Percentiles rank a stretch among this genome's conserved stretches.
Evolutionary conservation across 2,113 vertebrate species (phyloP).

Genomic region (Maccullochella peelii): DNA sequence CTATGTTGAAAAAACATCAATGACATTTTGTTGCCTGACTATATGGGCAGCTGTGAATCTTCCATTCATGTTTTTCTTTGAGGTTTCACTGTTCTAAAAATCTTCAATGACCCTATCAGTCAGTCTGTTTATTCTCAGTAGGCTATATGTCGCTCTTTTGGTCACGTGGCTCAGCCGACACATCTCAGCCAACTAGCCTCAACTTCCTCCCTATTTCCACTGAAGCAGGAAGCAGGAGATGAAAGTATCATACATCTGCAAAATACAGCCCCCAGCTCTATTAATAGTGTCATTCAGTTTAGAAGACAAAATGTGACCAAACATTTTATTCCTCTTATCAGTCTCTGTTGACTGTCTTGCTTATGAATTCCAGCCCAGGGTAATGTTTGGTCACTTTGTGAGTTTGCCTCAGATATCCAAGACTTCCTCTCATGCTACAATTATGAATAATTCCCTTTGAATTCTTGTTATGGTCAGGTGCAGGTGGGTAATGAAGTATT

Average conservation of each 20-base stretch:
- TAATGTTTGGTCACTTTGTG: constrained; percentile 18
- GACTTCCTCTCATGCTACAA: background rate
- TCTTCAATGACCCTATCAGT: constrained; percentile 56
- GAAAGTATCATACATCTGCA: constrained; percentile 79
- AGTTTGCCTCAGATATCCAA: constrained; percentile 12
- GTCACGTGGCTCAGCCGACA: constrained; percentile 69
- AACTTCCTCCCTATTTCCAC: constrained; percentile 83
- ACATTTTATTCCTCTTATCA: constrained; percentile 55
- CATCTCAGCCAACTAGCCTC: constrained; percentile 66
- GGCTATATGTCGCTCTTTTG: constrained; percentile 51
- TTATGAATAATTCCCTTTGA: background rate
- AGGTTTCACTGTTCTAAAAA: constrained; percentile 69
- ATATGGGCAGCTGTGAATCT: constrained; percentile 2
- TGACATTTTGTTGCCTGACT: background rate
- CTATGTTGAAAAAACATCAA: background rate
- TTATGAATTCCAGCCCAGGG: background rate
- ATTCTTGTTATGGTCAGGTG: background rate
- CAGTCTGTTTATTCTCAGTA: constrained; percentile 52
- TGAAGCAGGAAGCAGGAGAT: constrained; percentile 81
- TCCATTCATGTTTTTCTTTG: constrained; percentile 73
- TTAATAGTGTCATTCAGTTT: constrained; percentile 77
- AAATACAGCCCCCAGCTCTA: constrained; percentile 63
- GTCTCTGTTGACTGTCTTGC: constrained; percentile 16
- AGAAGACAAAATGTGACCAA: constrained; percentile 49
- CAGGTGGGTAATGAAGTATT: background rate